phyloP scores from a whole-genome alignment of 2,888 invertebrate species.

The Serrognathus titanus region DNA sequence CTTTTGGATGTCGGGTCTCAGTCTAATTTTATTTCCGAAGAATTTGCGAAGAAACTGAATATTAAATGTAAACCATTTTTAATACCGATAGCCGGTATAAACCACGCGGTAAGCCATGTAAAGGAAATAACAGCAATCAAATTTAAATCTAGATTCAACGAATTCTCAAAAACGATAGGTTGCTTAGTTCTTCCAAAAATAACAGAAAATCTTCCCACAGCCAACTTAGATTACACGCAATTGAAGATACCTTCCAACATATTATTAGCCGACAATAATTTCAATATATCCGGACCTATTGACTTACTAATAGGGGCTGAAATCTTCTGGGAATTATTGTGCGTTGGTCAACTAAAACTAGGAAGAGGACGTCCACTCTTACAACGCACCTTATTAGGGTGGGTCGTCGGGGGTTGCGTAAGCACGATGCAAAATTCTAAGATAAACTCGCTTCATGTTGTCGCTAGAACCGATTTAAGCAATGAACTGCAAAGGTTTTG shows the following conservation, averaged over 20 bases:
- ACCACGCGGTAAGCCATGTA: no score
- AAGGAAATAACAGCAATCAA: not conserved
- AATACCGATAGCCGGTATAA: not conserved
- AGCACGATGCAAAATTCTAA: not conserved
- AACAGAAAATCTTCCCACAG: not conserved
- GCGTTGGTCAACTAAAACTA: not conserved
- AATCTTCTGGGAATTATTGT: not conserved
- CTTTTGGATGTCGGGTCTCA: slow-evolving; percentile 24
- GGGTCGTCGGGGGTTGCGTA: not conserved
- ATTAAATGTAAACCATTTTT: not conserved
- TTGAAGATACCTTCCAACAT: not conserved
- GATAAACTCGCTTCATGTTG: not conserved
- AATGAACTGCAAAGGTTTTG: not conserved
- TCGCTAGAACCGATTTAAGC: not conserved
- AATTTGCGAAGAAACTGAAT: not conserved
- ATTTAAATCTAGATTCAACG: not conserved
- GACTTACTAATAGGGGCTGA: not conserved
- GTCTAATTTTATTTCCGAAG: slow-evolving; percentile 17
- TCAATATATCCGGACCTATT: not conserved
- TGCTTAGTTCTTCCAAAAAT: not conserved
- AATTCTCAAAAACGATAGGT: not conserved
- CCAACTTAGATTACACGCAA: not conserved
- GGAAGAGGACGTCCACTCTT: not conserved
- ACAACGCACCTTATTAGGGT: not conserved
- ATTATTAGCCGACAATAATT: not conserved